Evolutionary conservation across 2,113 vertebrate genomes (phyloP), one percentile per base, ranked within the genome.

Genomic region (Phylloscopus whistleri): DNA sequence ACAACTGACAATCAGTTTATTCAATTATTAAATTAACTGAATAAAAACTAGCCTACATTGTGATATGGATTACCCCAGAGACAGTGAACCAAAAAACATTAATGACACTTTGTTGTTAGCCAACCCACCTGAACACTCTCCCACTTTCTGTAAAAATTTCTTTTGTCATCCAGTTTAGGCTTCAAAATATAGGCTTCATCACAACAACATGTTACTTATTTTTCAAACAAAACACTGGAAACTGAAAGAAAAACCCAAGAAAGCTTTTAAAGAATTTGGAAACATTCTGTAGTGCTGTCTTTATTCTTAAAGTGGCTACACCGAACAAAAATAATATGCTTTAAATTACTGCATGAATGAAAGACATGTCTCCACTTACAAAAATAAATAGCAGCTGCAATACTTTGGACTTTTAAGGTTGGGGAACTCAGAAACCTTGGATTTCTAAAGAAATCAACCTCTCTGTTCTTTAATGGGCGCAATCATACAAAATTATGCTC

Each of bases 311-410:
- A 94, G 62, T 94, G 69, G 69, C 67, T 95, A 88, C 72, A 67
- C 43, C 14, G 64, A 96, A 79, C 49, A 96, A 96, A 96, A 97
- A 88, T 92, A 96, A 92, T 52, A 43, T 91, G 79, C 85, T 96
- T 96, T 72, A 94, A 87, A 91, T 93, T 82, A 96, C 86, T 49
- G 43, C 75, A 63, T 93, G 79, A 92, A 89, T 92, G 43, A 60
- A 95, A 93, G 83, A 80, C 84, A 70, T 81, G 12, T 69, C 62
- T 93, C 59, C 52, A 80, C 55, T 91, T 94, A 90, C 44, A 81
- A 91, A 94, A 95, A 94, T 53, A 87, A 94, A 86, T n/a, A 96
- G 82, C 55, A 72, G 10, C 41, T 96, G 64, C 62, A 94, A 73
- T 86, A 81, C 86, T 93, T 92, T 48, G 53, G 41, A n/a, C 73